phyloP scores from a whole-genome alignment of 30 jellyfish, hydroid and myxozoan genomes.

The Hydractinia symbiolongicarpus region DNA sequence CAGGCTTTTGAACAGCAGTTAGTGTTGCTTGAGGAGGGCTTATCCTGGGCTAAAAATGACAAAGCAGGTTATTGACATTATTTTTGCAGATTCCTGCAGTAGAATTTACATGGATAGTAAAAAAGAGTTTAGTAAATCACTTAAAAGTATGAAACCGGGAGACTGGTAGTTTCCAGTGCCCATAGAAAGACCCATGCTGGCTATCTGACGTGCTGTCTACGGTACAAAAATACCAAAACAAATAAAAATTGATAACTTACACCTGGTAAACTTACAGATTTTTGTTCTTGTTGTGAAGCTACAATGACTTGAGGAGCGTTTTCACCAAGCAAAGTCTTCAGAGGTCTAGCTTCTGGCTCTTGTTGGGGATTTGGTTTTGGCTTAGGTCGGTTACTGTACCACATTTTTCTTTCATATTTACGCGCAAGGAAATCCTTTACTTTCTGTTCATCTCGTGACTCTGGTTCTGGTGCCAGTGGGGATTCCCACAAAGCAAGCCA shows the following conservation, averaged over 20 bases:
- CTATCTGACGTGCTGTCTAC: no score
- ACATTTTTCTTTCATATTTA: constrained; percentile 75
- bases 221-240: no score
- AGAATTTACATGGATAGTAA: no score
- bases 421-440: constrained; percentile 67
- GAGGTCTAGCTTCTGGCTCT: constrained; percentile 80
- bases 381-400: constrained; percentile 83
- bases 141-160: no score
- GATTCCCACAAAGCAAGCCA: constrained; percentile 95
- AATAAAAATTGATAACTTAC: background rate
- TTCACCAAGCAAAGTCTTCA: constrained; percentile 74
- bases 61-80: background rate
- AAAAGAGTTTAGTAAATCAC: no score
- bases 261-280: constrained; percentile 34
- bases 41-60: constrained; percentile 3
- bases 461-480: constrained; percentile 82
- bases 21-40: constrained; percentile 25
- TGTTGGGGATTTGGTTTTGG: constrained; percentile 42
- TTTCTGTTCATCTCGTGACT: constrained; percentile 83
- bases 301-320: constrained; percentile 40
- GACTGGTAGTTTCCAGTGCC: no score
- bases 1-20: constrained; percentile 17
- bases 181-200: no score
- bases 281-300: constrained; percentile 13
- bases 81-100: background rate